A percentile compares a stretch with the other conserved stretches of the same genome.
phyloP scores from a whole-genome alignment of 2,113 vertebrate genomes.

The Phoxinus phoxinus region DNA sequence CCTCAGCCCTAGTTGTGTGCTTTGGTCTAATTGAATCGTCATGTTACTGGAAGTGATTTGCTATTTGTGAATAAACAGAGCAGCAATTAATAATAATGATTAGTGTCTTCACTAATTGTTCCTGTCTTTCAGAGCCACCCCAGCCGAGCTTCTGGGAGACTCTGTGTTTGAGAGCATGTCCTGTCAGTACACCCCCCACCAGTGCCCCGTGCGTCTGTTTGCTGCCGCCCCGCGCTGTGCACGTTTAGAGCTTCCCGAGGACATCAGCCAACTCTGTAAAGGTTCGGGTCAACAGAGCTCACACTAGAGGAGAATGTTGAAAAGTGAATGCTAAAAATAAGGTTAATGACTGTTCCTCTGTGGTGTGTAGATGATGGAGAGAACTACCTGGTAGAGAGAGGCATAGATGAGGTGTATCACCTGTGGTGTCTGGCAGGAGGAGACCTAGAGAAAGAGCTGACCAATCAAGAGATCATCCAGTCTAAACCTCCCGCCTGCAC shows the following conservation, averaged over 20 bases:
- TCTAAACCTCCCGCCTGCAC: conserved; percentile 97
- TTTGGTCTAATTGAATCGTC: neutral
- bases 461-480: conserved; percentile 95
- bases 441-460: conserved; percentile 96
- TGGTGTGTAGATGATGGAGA: conserved; percentile 76
- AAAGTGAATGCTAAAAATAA: neutral
- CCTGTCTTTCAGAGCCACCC: conserved; percentile 79
- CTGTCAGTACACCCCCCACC: conserved; percentile 78
- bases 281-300: conserved; percentile 71
- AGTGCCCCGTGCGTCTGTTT: conserved; percentile 86
- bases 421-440: conserved; percentile 98
- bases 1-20: neutral
- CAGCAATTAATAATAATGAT: neutral
- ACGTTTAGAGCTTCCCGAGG: conserved; percentile 88
- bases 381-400: conserved; percentile 89
- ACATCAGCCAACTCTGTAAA: conserved; percentile 90
- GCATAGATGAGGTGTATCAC: conserved; percentile 94
- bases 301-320: neutral
- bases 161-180: conserved; percentile 83
- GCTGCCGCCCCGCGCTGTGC: conserved; percentile 92
- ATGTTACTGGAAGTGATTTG: neutral
- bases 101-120: neutral
- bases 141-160: conserved; percentile 84
- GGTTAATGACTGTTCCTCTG: neutral
- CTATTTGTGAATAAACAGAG: neutral